Percentiles rank a stretch among this genome's conserved stretches.
phyloP scores from a whole-genome alignment of 2,797 vertebrate species.

The Petrocephalus sullivani region DNA sequence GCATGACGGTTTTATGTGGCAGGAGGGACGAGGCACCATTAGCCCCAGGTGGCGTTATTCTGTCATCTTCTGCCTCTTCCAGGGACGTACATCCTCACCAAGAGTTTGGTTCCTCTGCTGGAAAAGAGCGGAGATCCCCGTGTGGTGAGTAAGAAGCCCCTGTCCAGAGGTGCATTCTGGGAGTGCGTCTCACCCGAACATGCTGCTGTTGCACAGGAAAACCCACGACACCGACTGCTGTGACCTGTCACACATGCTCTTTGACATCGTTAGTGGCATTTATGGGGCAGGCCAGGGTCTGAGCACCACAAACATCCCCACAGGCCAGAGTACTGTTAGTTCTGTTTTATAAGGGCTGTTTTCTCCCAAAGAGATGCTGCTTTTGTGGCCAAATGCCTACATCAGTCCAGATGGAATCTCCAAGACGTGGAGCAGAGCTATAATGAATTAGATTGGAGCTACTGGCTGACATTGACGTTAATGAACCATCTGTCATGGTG shows the following conservation, averaged over 20 bases:
- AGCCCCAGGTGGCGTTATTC: neutral
- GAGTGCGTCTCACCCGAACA: neutral
- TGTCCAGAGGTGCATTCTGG: neutral
- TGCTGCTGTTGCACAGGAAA: neutral
- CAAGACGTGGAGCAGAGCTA: neutral
- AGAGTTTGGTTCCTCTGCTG: constrained; percentile 64
- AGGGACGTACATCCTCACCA: constrained; percentile 70
- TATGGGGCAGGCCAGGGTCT: neutral
- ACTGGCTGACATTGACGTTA: neutral
- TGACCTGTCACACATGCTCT: neutral
- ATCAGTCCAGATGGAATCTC: neutral
- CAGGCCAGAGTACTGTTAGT: neutral
- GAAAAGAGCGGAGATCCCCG: constrained; percentile 69
- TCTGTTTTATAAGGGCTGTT: neutral
- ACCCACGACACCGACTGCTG: neutral
- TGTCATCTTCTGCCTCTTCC: neutral
- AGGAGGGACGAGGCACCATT: neutral
- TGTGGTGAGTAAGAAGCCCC: constrained; percentile 59
- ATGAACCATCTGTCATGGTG: neutral
- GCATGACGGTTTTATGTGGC: neutral
- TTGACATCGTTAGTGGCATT: neutral
- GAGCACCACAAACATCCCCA: no score
- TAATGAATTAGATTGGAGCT: constrained; percentile 8
- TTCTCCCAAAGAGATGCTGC: neutral
- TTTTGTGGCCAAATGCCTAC: neutral